Percentiles rank a stretch among this genome's conserved stretches.
Evolutionary conservation across 2,888 invertebrate genomes (phyloP).

Genomic region (Stegana nigrithorax): DNA sequence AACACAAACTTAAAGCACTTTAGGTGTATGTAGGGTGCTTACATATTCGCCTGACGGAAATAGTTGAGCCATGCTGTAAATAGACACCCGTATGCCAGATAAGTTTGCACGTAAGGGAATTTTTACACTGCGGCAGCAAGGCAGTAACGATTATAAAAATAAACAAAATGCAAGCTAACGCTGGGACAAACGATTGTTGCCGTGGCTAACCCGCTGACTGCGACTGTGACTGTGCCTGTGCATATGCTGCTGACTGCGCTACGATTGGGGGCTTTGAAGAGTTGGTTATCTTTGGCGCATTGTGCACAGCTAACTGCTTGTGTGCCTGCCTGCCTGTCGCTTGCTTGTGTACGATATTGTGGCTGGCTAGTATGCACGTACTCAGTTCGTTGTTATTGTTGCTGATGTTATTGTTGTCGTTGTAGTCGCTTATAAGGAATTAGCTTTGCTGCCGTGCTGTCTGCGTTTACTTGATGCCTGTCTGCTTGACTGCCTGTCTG

Average conservation of each 20-base stretch:
- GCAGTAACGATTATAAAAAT: constrained; percentile 4
- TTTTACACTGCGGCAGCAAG: not conserved
- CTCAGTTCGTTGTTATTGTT: not conserved
- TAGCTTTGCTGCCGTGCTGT: constrained; percentile 44
- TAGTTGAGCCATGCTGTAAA: too few species aligned
- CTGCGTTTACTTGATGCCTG: constrained; percentile 42
- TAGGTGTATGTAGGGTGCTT: too few species aligned
- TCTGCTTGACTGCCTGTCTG: constrained; percentile 2
- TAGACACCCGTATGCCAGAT: too few species aligned
- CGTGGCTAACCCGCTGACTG: too few species aligned
- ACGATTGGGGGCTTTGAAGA: not conserved
- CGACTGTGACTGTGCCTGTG: not conserved
- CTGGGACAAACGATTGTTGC: constrained; percentile 1
- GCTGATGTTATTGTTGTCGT: constrained; percentile 28
- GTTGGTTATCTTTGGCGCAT: not conserved
- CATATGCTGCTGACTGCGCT: not conserved
- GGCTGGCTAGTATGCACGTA: too few species aligned
- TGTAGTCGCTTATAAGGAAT: constrained; percentile 52
- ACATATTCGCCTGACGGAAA: too few species aligned
- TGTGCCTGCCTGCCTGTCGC: not conserved
- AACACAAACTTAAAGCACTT: too few species aligned
- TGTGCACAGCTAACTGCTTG: not conserved
- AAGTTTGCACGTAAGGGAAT: too few species aligned
- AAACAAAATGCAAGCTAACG: not conserved
- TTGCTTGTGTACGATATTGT: constrained; percentile 8